These are phyloP conservation scores for Triplophysa yarkandensis DNA, from an alignment of 2,797 vertebrate species.

Conservation along the genomic window DNA sequence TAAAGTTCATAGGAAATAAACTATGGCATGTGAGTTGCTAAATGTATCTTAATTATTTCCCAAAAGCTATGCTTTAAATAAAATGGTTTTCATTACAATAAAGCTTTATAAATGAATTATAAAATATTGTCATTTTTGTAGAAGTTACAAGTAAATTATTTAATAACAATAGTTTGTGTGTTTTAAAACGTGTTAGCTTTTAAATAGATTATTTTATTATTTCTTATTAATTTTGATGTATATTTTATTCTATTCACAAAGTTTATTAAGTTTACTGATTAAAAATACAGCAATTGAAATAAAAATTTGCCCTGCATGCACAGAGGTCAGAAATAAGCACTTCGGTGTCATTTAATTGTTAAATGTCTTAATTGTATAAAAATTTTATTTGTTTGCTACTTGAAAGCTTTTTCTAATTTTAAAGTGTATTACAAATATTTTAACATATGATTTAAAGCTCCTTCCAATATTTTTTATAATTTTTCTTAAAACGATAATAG, in stretches of 20 bases:
- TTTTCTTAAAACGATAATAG: slow-evolving; percentile 9
- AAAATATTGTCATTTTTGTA: neutral
- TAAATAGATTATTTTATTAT: neutral
- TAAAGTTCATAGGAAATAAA: neutral
- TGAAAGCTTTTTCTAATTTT: neutral
- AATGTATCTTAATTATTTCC: neutral
- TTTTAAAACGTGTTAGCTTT: neutral
- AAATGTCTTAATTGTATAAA: neutral
- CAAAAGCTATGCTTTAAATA: neutral
- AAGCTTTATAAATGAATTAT: neutral
- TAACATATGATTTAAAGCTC: neutral
- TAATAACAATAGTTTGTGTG: neutral
- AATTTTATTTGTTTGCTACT: neutral
- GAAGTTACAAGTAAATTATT: neutral
- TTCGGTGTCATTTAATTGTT: neutral
- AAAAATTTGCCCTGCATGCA: neutral
- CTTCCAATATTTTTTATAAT: neutral
- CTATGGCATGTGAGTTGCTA: neutral
- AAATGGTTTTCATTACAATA: neutral
- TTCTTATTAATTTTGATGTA: neutral
- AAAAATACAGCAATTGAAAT: neutral
- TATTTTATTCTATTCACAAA: neutral
- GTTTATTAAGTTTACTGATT: neutral
- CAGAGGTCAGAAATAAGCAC: neutral
- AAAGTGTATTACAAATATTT: neutral